Percentiles rank a stretch among this genome's conserved stretches.
phyloP scores from a whole-genome alignment of 1,140 invertebrate species.

The Hycleus phaleratus region DNA sequence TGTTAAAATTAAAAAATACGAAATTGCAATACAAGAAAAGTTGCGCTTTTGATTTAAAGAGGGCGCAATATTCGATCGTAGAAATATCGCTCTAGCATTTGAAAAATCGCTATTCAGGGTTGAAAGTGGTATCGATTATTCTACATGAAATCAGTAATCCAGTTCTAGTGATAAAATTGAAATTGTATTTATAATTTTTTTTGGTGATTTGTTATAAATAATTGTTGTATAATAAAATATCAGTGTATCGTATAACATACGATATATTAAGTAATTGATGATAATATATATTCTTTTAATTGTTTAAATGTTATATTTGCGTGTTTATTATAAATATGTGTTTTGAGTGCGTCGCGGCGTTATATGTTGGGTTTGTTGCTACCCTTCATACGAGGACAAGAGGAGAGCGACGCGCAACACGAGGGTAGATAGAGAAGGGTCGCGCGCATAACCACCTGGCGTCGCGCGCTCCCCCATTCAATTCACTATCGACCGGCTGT shows the following conservation, averaged over 20 bases:
- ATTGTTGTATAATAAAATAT: too few species aligned
- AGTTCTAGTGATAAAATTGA: not conserved
- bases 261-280: too few species aligned
- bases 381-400: not conserved
- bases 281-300: too few species aligned
- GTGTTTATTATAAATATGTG: too few species aligned
- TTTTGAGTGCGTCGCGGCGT: too few species aligned
- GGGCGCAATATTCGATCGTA: not conserved
- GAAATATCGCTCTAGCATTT: not conserved
- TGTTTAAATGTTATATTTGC: too few species aligned
- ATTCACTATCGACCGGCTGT: constrained; percentile 41
- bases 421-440: constrained; percentile 31
- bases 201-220: too few species aligned
- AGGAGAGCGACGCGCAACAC: constrained; percentile 32
- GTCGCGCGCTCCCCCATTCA: constrained; percentile 40
- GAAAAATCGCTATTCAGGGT: not conserved
- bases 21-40: not conserved
- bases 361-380: too few species aligned
- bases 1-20: too few species aligned
- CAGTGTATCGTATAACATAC: too few species aligned
- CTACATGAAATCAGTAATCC: not conserved
- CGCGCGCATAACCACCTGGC: constrained; percentile 41
- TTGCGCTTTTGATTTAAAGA: not conserved
- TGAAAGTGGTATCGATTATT: not conserved
- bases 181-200: too few species aligned